A percentile compares a stretch with the other conserved stretches of the same genome.
These are phyloP conservation scores for Vanacampus margaritifer DNA, from an alignment of 2,113 vertebrate genomes.

Conservation along the genomic window DNA sequence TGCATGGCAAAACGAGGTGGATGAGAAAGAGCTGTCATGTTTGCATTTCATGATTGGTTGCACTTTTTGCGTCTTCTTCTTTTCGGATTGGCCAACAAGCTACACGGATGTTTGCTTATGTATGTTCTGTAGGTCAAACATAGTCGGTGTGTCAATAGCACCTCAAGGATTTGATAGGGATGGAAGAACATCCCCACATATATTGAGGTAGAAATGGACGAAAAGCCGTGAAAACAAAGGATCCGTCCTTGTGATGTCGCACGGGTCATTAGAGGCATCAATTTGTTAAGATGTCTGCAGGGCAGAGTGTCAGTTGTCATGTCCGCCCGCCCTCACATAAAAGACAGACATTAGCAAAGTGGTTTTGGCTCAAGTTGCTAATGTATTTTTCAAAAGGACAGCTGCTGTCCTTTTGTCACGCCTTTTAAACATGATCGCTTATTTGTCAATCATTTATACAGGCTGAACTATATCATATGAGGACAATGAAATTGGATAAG, in stretches of 20 bases:
- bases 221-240: conserved; percentile 15
- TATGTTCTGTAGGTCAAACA: neutral
- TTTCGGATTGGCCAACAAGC: neutral
- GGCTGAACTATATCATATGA: conserved; percentile 32
- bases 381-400: conserved; percentile 49
- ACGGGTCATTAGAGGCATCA: conserved; percentile 44
- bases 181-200: conserved; percentile 38
- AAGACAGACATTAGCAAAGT: conserved; percentile 15
- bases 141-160: neutral
- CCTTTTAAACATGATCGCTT: conserved; percentile 43
- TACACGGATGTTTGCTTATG: too few species aligned
- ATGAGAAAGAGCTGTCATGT: conserved; percentile 12
- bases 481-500: conserved; percentile 33
- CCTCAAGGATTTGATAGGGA: neutral
- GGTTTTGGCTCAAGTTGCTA: conserved; percentile 26
- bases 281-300: conserved; percentile 48
- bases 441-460: conserved; percentile 49
- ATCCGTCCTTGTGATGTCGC: conserved; percentile 39
- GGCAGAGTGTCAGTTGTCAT: conserved; percentile 29
- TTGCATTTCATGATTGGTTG: conserved; percentile 31
- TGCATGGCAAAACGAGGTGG: neutral
- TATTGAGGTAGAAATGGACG: conserved; percentile 37
- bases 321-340: conserved; percentile 12
- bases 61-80: neutral
- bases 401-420: conserved; percentile 25